Percentiles rank a stretch among this genome's conserved stretches.
Conservation (phyloP, 1,140 invertebrate species). For the Dolichoris vasculosae region DNA sequence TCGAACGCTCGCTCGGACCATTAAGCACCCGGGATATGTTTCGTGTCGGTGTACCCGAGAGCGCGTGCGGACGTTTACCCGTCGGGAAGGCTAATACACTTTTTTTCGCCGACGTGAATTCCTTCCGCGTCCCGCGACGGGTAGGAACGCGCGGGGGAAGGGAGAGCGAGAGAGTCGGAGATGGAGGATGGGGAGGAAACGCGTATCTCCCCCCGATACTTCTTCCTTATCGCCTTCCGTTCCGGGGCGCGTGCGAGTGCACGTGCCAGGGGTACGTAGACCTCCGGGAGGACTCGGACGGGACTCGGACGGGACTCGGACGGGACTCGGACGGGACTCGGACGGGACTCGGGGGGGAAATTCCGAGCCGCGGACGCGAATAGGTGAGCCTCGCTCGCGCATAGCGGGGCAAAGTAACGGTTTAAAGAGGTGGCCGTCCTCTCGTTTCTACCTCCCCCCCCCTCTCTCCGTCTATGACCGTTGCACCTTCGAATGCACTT, state of each 20-base stretch:
- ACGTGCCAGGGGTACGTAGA: background rate
- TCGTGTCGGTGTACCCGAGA: background rate
- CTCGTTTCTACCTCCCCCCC: slow-evolving; percentile 24
- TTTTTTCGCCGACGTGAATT: slow-evolving; percentile 29
- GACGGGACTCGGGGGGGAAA: too few species aligned
- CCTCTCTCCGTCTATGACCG: slow-evolving; percentile 36
- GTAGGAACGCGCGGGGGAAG: background rate
- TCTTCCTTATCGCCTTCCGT: slow-evolving; percentile 27
- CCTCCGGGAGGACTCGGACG: background rate
- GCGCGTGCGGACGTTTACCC: background rate
- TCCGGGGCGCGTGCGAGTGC: background rate
- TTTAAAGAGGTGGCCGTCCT: background rate
- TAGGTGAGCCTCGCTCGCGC: background rate
- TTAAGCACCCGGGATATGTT: slow-evolving; percentile 4
- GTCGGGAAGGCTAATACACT: slow-evolving; percentile 21
- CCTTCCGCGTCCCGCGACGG: background rate
- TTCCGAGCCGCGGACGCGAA: background rate
- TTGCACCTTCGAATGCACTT: slow-evolving; percentile 24
- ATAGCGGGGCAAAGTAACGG: slow-evolving; percentile 46
- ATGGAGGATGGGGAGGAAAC: slow-evolving; percentile 13
- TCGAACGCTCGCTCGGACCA: background rate
- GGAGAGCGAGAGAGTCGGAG: background rate
- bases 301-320: too few species aligned
- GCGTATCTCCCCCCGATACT: slow-evolving; percentile 7
- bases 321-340: too few species aligned